These are phyloP conservation scores for Corapipo altera DNA, from an alignment of 2,113 vertebrate species.

Conservation along the genomic window DNA sequence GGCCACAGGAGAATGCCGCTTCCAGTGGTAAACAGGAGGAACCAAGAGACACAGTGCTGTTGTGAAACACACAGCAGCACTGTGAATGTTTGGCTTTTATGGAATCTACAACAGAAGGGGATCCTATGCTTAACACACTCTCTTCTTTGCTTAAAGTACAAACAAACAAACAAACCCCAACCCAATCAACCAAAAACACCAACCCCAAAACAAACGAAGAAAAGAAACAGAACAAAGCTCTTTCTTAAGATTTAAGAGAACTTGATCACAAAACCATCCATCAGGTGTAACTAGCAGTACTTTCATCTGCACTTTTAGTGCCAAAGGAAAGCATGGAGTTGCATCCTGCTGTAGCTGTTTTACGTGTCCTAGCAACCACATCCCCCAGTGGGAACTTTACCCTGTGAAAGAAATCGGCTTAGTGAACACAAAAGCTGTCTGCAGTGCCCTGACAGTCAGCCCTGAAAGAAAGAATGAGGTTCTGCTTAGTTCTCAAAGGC, in stretches of 20 bases:
- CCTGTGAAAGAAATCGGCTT: slow-evolving; percentile 70
- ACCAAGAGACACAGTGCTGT: neutral
- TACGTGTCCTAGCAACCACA: slow-evolving; percentile 73
- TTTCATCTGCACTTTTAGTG: neutral
- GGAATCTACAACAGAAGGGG: neutral
- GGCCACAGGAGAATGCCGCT: neutral
- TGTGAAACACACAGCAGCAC: rapidly evolving
- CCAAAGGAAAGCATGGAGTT: neutral
- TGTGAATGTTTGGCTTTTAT: neutral
- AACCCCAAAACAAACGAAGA: rapidly evolving
- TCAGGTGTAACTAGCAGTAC: neutral
- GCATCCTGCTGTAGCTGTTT: slow-evolving; percentile 39
- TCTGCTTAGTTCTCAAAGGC: slow-evolving; percentile 63
- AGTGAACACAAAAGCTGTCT: slow-evolving; percentile 66
- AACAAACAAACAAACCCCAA: neutral
- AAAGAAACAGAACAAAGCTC: neutral
- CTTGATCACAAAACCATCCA: neutral
- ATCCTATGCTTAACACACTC: neutral
- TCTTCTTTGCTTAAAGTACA: neutral
- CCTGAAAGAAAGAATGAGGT: slow-evolving; percentile 67
- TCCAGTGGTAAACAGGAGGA: neutral
- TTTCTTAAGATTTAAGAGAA: neutral
- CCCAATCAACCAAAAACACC: neutral
- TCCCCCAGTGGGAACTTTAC: slow-evolving; percentile 58
- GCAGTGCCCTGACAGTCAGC: slow-evolving; percentile 58